Percentiles rank a stretch among this genome's conserved stretches.
These are phyloP conservation scores for Glossophaga mutica DNA, from an alignment of 2,797 vertebrate species.

Conservation along the genomic window DNA sequence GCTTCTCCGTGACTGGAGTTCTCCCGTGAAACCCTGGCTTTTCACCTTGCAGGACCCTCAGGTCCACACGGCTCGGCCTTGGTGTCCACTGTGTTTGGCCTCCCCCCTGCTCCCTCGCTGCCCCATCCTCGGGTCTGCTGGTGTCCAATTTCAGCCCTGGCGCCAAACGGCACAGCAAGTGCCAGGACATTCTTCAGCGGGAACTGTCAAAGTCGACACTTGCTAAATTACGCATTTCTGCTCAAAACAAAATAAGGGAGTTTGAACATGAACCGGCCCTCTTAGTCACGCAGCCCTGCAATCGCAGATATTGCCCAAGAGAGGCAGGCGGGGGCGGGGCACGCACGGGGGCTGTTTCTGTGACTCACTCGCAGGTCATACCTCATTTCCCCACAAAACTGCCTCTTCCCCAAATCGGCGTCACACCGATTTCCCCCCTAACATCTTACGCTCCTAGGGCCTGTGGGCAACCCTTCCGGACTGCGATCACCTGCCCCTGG, in stretches of 20 bases:
- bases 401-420: not conserved
- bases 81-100: not conserved
- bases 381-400: not conserved
- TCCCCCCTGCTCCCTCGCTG: no score
- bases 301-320: not conserved
- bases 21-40: not conserved
- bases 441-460: not conserved
- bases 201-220: not conserved
- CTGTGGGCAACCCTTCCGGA: not conserved
- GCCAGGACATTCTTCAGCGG: not conserved
- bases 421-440: not conserved
- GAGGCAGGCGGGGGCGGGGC: not conserved
- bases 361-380: not conserved
- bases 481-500: not conserved
- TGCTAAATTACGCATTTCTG: not conserved
- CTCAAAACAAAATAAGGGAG: not conserved
- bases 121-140: no score
- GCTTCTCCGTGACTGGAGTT: not conserved
- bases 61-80: not conserved
- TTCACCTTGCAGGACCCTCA: not conserved
- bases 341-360: not conserved
- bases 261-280: not conserved
- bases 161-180: not conserved
- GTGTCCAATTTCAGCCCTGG: not conserved
- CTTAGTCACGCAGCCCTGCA: not conserved